Evolutionary conservation across 30 jellyfish, hydroid and myxozoan species (phyloP).

Genomic region (Turritopsis rubra): DNA sequence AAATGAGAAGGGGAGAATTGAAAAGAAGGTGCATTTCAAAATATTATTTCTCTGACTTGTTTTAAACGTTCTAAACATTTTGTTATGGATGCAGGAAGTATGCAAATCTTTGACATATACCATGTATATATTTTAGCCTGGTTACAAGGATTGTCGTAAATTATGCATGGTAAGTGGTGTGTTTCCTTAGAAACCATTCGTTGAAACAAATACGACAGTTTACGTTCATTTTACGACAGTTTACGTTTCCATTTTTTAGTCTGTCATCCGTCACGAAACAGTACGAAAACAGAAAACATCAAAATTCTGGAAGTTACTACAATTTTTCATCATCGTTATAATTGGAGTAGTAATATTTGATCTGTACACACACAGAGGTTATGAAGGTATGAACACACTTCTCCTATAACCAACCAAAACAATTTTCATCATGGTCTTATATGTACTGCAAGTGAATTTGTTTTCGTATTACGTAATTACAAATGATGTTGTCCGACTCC

Average conservation of each 20-base stretch:
- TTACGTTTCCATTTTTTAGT: constrained; percentile 15
- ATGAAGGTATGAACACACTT: background rate
- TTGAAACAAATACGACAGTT: too few species aligned
- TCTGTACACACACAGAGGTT: background rate
- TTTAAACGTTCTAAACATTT: too few species aligned
- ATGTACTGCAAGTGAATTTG: background rate
- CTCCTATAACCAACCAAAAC: background rate
- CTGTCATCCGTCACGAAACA: constrained; percentile 32
- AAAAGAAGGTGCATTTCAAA: constrained; percentile 28
- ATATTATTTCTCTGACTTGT: background rate
- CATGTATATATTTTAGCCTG: constrained; percentile 39
- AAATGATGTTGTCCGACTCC: too few species aligned
- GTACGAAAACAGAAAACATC: constrained; percentile 16
- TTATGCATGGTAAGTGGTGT: constrained; percentile 43
- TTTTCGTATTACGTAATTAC: background rate
- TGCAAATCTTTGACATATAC: too few species aligned
- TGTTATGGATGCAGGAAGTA: too few species aligned
- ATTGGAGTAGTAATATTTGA: constrained; percentile 1
- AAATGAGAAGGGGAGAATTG: constrained; percentile 52
- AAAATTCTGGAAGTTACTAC: constrained; percentile 24
- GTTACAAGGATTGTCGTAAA: constrained; percentile 62
- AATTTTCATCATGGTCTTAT: background rate
- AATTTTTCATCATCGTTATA: background rate
- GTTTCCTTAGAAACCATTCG: background rate
- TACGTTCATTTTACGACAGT: too few species aligned